Evolutionary conservation across 2,888 invertebrate genomes (phyloP), one percentile per base, ranked within the genome.

Genomic region (Dusona sp.): DNA sequence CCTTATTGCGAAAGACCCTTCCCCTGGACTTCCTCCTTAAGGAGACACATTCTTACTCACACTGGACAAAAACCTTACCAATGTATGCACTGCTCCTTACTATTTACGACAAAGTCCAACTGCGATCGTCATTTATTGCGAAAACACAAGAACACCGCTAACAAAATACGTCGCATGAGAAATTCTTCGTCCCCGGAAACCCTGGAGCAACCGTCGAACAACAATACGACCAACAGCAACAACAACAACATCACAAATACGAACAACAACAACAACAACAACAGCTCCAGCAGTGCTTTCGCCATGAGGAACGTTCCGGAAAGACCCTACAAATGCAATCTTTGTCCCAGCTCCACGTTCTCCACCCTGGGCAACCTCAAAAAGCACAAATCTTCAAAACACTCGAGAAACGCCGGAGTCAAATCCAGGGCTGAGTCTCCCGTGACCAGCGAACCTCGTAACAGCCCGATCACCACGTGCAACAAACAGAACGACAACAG

Each of bases 21-120:
- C 94, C 99, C 99, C 0, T 99, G 99, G 99, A 98, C 98, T 0
- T 99, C 98, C 42, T 99, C 99, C 0, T 95, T 99, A 38, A 96
- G 98, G n/a, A 96, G 99, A 13, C 99, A 99, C 94, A 97, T 99
- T 54, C 95, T 98, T 8, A 99, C 99, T 0, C 99, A 99, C 94
- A 99, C 99, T 0, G 98, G 98, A 2, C 99, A 99, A 93, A 99
- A 99, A 92, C 99, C 99, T 0, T 99, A 97, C 95, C 98, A 98
- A 92, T 99, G 99, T 94, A 97, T 98, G 0, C 97, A 98, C 92
- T 99, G 99, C 93, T 97, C 98, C 0, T 95, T 99, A 11, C 96
- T 98, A 1, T 99, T 99, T 94, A 99, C 99, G 51, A 99, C 99
- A 0, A 99, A 99, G 94, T 99, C 99, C 11, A 99, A 99, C 94